Evolutionary conservation across 2,888 invertebrate species (phyloP), one percentile per base, ranked within the genome.

Genomic region (Folsomia candida): DNA sequence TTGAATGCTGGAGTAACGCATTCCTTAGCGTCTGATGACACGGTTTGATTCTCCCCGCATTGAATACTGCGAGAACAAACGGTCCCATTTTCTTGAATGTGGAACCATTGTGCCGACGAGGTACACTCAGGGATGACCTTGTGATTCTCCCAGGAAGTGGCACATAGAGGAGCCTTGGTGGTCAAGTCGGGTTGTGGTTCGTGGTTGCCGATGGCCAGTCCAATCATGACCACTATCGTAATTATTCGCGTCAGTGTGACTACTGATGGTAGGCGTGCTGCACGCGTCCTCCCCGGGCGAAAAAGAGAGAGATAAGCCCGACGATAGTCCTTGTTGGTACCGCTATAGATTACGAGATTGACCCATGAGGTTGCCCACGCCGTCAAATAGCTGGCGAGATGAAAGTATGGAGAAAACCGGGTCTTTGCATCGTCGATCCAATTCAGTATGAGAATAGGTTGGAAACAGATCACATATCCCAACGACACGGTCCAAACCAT

Each of bases 401-500:
- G 70, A 20, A 70, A 18, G 2, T 1, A 0, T 1, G 66, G 27
- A 6, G 20, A 29, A 14, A 61, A n/a, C n/a, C 1, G 1, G 9
- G 1, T 3, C 26, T 59, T 24, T 1, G 2, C 59, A 20, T n/a
- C 2, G 22, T 67, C 67, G 1, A 67, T 1, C 2, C 20, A n/a
- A 28, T 71, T 71, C 2, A 71, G 47, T 1, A 67, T 2, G 2
- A 71, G 22, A 1, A 71, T 4, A 0, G 67, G 70, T 24, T 71
- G 61, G 29, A 67, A 71, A 0, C 61, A 61, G 1, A 71, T 0
- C 22, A 62, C 2, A 28, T 57, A 71, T 4, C 67, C 57, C n/a
- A 2, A 24, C 1, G 63, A 1, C 0, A 71, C 26, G 27, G 9
- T 25, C 9, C 60, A 18, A 6, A 26, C n/a, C 60, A 60, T 60